A percentile compares a stretch with the other conserved stretches of the same genome.
phyloP scores from a whole-genome alignment of 2,113 vertebrate species.

The Mastomys coucha region DNA sequence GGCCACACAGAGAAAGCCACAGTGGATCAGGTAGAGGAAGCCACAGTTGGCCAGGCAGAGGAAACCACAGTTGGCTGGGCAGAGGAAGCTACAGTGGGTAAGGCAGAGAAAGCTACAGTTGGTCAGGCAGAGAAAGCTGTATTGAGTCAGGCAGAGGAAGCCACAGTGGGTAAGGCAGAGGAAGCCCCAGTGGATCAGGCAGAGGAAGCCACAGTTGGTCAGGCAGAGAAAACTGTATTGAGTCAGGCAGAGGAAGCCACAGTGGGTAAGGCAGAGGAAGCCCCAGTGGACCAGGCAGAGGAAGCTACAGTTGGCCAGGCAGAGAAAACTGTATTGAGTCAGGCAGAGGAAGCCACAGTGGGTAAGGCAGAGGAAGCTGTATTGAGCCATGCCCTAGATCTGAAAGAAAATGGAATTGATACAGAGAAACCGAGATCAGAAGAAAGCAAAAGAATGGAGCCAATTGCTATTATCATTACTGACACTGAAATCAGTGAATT shows the following conservation, averaged over 20 bases:
- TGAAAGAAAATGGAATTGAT: constrained; percentile 60
- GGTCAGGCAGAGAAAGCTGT: background rate
- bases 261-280: background rate
- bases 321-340: background rate
- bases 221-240: background rate
- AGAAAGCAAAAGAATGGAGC: constrained; percentile 71
- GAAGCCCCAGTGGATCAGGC: background rate
- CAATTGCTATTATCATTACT: constrained; percentile 86
- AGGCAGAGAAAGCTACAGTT: background rate
- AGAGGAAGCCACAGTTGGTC: background rate
- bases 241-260: background rate
- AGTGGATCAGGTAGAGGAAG: constrained; percentile 39
- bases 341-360: background rate
- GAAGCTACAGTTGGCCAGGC: no score
- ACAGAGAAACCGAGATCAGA: constrained; percentile 75
- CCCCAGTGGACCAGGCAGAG: constrained; percentile 40
- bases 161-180: constrained; percentile 45
- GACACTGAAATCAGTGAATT: constrained; percentile 88
- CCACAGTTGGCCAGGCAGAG: background rate
- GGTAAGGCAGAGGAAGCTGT: background rate
- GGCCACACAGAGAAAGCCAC: background rate
- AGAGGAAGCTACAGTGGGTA: background rate
- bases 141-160: background rate
- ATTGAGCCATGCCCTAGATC: constrained; percentile 34
- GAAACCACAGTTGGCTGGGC: accelerated